Conservation (phyloP, 2,113 vertebrate species). For the Syngnathus scovelli region DNA sequence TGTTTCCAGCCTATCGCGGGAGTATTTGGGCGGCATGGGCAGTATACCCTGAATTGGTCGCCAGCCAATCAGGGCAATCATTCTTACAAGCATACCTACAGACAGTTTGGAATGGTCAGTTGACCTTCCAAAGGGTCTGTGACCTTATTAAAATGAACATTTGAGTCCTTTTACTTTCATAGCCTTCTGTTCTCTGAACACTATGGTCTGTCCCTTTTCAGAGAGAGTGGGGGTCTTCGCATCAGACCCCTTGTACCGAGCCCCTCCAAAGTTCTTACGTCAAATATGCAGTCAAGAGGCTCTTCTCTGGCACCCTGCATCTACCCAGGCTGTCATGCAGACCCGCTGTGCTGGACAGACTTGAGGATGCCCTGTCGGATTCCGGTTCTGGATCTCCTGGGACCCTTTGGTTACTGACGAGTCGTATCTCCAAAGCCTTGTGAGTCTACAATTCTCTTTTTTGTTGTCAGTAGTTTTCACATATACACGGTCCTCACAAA, state of each 20-base stretch:
- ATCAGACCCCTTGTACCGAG: conserved; percentile 16
- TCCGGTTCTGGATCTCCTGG: conserved; percentile 56
- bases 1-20: no score
- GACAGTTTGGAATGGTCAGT: no score
- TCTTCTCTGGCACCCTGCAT: conserved; percentile 73
- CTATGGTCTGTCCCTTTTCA: conserved; percentile 8
- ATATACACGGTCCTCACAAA: background rate
- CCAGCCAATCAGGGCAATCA: no score
- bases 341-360: conserved; percentile 35
- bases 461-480: background rate
- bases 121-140: no score
- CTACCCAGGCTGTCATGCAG: conserved; percentile 68
- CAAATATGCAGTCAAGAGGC: conserved; percentile 62
- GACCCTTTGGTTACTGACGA: conserved; percentile 48
- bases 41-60: no score
- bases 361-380: conserved; percentile 22
- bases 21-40: no score
- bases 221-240: conserved; percentile 50
- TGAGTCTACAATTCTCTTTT: conserved; percentile 33
- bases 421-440: conserved; percentile 32
- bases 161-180: background rate
- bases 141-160: background rate
- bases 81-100: no score
- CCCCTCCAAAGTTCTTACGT: background rate
- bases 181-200: background rate